phyloP scores from a whole-genome alignment of 2,113 vertebrate genomes.

The Eretmodus cyanostictus region DNA sequence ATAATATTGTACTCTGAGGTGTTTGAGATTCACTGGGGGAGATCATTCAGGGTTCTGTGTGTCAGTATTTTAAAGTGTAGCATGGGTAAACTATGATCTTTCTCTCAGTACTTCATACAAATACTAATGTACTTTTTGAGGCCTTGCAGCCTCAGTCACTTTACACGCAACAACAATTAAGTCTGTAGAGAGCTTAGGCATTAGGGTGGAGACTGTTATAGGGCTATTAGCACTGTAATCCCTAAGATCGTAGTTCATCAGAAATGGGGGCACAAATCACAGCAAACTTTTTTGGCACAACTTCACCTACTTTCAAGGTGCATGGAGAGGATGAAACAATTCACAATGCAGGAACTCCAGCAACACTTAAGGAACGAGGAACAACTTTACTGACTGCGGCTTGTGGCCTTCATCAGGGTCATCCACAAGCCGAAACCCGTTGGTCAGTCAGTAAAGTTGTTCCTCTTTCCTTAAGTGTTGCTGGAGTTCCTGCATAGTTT shows the following conservation, averaged over 20 bases:
- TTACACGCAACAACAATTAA: rapidly evolving
- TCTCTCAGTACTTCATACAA: neutral
- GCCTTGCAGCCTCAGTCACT: neutral
- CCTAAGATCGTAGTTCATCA: neutral
- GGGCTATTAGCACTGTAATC: neutral
- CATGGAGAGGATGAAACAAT: neutral
- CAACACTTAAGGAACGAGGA: neutral
- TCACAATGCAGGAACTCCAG: neutral
- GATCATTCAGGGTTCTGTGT: neutral
- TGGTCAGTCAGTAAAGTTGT: neutral
- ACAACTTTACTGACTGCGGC: neutral
- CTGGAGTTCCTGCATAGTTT: neutral
- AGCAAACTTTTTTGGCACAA: neutral
- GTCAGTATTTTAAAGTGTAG: neutral
- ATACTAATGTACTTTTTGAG: neutral
- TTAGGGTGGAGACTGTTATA: neutral
- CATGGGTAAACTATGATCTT: neutral
- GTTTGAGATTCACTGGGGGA: neutral
- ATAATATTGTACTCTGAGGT: neutral
- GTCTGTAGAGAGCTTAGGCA: neutral
- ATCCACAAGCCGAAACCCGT: neutral
- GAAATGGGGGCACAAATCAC: neutral
- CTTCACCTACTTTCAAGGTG: neutral
- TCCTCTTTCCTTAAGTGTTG: neutral
- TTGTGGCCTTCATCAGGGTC: neutral